phyloP scores from a whole-genome alignment of 2,113 vertebrate species.

The Theristicus caerulescens region DNA sequence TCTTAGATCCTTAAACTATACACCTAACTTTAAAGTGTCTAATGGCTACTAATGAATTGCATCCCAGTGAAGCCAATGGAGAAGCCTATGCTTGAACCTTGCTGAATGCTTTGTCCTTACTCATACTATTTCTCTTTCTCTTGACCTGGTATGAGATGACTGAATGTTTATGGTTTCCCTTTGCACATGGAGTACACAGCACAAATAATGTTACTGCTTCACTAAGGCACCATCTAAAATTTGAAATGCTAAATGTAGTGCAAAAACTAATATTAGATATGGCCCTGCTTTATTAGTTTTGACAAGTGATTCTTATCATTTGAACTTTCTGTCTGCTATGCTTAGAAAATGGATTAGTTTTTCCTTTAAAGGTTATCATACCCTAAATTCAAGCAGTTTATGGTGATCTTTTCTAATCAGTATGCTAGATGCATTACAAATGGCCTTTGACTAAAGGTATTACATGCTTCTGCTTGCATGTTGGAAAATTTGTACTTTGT shows the following conservation, averaged over 20 bases:
- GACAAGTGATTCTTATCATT: background rate
- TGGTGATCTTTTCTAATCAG: background rate
- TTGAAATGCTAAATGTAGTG: background rate
- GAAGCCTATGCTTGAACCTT: background rate
- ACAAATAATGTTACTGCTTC: background rate
- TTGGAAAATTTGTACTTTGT: background rate
- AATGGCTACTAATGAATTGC: background rate
- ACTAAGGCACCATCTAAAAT: background rate
- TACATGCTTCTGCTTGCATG: background rate
- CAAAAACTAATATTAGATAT: background rate
- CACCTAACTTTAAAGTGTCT: background rate
- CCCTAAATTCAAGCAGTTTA: conserved; percentile 4
- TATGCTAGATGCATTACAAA: background rate
- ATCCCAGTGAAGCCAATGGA: background rate
- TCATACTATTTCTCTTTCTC: background rate
- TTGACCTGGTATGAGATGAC: background rate
- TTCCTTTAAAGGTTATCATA: conserved; percentile 20
- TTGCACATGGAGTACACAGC: background rate
- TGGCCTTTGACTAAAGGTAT: background rate
- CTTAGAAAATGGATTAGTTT: background rate
- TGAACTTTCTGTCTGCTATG: background rate
- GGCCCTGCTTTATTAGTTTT: background rate
- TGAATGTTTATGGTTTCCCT: background rate
- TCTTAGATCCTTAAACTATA: background rate
- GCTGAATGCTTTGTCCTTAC: background rate